Percentiles rank a stretch among this genome's conserved stretches.
phyloP scores from a whole-genome alignment of 2,888 invertebrate genomes.

The Digitonthophagus gazella region DNA sequence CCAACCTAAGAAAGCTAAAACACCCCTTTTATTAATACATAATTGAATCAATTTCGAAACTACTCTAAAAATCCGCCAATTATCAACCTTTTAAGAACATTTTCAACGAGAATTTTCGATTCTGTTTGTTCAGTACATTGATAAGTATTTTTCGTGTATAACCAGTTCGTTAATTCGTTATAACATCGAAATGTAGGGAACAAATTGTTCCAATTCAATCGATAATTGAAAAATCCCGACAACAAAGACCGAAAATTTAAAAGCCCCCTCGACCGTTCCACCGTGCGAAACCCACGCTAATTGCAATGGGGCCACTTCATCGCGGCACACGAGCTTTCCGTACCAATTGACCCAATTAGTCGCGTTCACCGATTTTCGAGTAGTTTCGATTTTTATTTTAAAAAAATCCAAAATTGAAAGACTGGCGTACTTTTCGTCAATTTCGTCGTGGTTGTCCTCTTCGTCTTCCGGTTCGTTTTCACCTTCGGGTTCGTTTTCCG shows the following conservation, averaged over 20 bases:
- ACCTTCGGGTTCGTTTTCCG: conserved; percentile 5
- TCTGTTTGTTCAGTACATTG: too few relatives aligned
- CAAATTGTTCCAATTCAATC: too few relatives aligned
- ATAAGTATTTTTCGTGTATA: too few relatives aligned
- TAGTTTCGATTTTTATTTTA: too few relatives aligned
- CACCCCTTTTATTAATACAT: not conserved
- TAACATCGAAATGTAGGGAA: too few relatives aligned
- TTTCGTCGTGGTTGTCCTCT: not conserved
- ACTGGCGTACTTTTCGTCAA: not conserved
- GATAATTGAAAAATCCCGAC: too few relatives aligned
- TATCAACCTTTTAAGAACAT: too few relatives aligned
- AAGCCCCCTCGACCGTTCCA: not conserved
- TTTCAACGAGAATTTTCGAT: too few relatives aligned
- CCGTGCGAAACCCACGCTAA: not conserved
- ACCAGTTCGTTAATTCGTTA: too few relatives aligned
- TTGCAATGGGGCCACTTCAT: not conserved
- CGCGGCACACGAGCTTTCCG: too few relatives aligned
- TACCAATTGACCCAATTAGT: not conserved
- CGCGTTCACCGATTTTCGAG: not conserved
- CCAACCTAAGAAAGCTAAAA: conserved; percentile 39
- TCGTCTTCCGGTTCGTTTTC: not conserved
- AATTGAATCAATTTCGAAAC: not conserved
- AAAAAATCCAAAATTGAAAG: not conserved
- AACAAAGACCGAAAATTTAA: too few relatives aligned
- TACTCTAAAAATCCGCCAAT: not conserved